phyloP scores from a whole-genome alignment of 2,888 invertebrate genomes.

The Buathra laborator region DNA sequence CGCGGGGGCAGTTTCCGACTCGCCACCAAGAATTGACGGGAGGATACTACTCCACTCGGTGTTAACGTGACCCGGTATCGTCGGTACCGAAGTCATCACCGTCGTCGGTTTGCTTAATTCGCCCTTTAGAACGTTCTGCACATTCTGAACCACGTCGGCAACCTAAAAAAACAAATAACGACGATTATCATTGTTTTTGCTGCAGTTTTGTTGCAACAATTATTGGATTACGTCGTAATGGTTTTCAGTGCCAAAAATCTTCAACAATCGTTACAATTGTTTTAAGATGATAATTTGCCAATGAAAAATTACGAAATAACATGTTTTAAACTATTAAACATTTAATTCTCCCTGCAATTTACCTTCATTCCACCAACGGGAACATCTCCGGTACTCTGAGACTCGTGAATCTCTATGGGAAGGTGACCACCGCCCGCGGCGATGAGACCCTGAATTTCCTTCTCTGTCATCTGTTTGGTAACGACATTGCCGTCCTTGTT shows the following conservation, averaged over 20 bases:
- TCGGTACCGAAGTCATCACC: conserved; percentile 78
- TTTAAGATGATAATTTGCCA: too few species aligned
- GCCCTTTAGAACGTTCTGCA: conserved; percentile 93
- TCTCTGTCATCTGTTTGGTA: conserved; percentile 93
- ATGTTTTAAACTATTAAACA: too few species aligned
- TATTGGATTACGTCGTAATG: background rate
- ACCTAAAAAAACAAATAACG: conserved; percentile 84
- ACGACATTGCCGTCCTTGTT: conserved; percentile 94
- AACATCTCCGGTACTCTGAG: conserved; percentile 76
- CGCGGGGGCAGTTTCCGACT: conserved; percentile 87
- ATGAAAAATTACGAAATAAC: too few species aligned
- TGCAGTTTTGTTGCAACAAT: background rate
- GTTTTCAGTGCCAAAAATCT: too few species aligned
- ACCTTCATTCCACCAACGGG: conserved; percentile 79
- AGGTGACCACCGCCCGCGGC: conserved; percentile 90
- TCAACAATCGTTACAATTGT: too few species aligned
- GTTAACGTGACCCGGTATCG: conserved; percentile 82
- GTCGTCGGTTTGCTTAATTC: conserved; percentile 88
- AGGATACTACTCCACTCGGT: conserved; percentile 91
- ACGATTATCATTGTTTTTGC: background rate
- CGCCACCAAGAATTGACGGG: conserved; percentile 92
- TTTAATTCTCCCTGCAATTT: background rate
- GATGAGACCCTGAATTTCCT: conserved; percentile 94
- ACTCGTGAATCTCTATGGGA: conserved; percentile 80
- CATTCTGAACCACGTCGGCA: conserved; percentile 92